Base-by-base conservation (phyloP, 2,888 invertebrate species). In the Platynereis dumerilii region DNA sequence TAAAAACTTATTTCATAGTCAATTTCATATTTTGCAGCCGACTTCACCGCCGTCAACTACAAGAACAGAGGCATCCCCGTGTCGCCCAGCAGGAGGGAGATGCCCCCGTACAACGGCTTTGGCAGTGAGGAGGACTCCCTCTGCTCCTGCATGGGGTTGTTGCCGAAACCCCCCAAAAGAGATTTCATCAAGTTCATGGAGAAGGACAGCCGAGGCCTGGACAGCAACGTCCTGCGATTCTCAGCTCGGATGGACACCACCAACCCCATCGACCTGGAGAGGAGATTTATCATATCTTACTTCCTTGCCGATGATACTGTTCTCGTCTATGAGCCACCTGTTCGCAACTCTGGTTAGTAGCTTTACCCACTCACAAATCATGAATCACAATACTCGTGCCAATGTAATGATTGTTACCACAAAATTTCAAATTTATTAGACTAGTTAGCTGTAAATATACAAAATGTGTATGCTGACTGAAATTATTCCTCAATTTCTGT, bases 91-190 rank as follows among this genome's bases (percentile, higher is more conserved):
- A 24, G 67, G 10, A 67, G 70, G 1, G 69, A 78, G 79, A 74
- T 91, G 54, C 94, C 95, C 0, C 94, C 94, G 0, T 95, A 92
- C 89, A 95, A 94, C 79, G 95, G 95, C 2, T 94, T 90, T 84
- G 96, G 96, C 0, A 89, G 90, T 0, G 91, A 92, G 78, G 93
- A 93, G 68, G 95, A 96, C 80, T 94, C 94, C 0, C 91, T 93
- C 10, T 91, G 91, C 72, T 94, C 94, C 79, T 94, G 94, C 78
- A 88, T 90, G 58, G 90, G 90, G 0, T 89, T 95, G 0, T 89
- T 91, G 73, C 92, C 92, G 0, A 91, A 91, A 80, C 86, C 92
- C 1, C 92, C 92, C 0, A 89, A 89, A 73, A 86, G 87, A 10
- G 91, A 94, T 82, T 91, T 93, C 74, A 88, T 90, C 64, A 93